A percentile compares a stretch with the other conserved stretches of the same genome.
These are phyloP conservation scores for Micoletzkya japonica DNA, from an alignment of 2,888 invertebrate genomes.

Conservation along the genomic window DNA sequence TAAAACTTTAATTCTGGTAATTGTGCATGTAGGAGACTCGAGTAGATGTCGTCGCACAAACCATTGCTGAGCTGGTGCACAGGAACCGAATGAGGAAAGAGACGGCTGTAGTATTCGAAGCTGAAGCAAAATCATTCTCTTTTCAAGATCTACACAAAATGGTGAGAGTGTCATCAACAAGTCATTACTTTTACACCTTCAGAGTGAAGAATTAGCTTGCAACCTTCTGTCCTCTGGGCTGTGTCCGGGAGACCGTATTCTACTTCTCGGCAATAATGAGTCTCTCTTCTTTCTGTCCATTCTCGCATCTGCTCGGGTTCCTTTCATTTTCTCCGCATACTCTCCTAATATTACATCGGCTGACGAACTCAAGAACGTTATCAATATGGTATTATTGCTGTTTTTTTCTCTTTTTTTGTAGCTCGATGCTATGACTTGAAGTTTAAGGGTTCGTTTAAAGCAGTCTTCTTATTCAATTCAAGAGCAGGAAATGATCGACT, in stretches of 20 bases:
- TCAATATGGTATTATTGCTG: not conserved
- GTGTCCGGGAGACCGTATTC: constrained; percentile 1
- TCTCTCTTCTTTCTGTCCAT: constrained; percentile 3
- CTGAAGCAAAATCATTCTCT: not conserved
- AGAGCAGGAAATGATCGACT: not conserved
- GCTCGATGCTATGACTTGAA: not conserved
- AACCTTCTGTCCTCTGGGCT: constrained; percentile 1
- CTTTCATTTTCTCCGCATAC: not conserved
- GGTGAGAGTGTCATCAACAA: not conserved
- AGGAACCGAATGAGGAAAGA: not conserved
- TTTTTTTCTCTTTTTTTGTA: not conserved
- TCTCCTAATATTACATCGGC: not conserved
- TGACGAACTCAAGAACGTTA: not conserved
- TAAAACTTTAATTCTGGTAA: not conserved
- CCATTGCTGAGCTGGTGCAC: constrained; percentile 7
- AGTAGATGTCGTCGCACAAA: not conserved
- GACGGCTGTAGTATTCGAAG: constrained; percentile 1
- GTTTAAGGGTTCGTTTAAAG: constrained; percentile 18
- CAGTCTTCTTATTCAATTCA: constrained; percentile 7
- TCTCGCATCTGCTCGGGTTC: constrained; percentile 4
- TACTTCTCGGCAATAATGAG: constrained; percentile 5
- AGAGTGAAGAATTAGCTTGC: constrained; percentile 5
- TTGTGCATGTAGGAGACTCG: not conserved
- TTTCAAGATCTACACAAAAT: not conserved
- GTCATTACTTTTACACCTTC: not conserved